Conservation (phyloP, 2,113 vertebrate genomes). For the Periophthalmodon schlosseri region DNA sequence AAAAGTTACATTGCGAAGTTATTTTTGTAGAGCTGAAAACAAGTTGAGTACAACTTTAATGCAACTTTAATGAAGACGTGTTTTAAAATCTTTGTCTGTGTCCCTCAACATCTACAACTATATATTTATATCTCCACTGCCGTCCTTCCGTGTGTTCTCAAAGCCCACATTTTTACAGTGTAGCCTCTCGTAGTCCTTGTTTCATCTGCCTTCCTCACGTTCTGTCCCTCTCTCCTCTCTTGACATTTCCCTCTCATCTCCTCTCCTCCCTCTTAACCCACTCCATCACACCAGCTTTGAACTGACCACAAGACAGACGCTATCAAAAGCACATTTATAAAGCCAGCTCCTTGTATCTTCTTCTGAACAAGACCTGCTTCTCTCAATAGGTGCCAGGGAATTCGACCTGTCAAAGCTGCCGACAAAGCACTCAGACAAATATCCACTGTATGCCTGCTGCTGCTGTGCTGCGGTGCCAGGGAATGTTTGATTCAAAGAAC, state of each 20-base stretch:
- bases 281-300: slow-evolving; percentile 50
- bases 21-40: no score
- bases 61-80: no score
- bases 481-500: background rate
- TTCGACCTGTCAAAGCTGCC: slow-evolving; percentile 44
- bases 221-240: slow-evolving; percentile 28
- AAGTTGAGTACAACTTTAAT: no score
- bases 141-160: background rate
- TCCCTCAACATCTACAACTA: no score
- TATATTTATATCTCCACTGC: no score
- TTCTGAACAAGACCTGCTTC: slow-evolving; percentile 41
- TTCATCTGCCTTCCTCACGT: background rate
- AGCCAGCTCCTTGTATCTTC: background rate
- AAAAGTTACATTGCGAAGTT: no score
- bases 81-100: background rate
- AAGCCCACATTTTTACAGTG: slow-evolving; percentile 28
- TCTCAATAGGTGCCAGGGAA: slow-evolving; percentile 34
- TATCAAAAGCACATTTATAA: slow-evolving; percentile 29
- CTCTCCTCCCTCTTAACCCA: slow-evolving; percentile 34
- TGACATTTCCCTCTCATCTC: slow-evolving; percentile 3
- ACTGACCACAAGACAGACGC: slow-evolving; percentile 50
- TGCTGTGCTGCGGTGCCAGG: slow-evolving; percentile 19
- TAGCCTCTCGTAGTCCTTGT: background rate
- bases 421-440: slow-evolving; percentile 51
- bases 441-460: slow-evolving; percentile 29